Percentiles rank a stretch among this genome's conserved stretches.
These are phyloP conservation scores for Pedionomus torquatus DNA, from an alignment of 2,113 vertebrate genomes.

Conservation along the genomic window DNA sequence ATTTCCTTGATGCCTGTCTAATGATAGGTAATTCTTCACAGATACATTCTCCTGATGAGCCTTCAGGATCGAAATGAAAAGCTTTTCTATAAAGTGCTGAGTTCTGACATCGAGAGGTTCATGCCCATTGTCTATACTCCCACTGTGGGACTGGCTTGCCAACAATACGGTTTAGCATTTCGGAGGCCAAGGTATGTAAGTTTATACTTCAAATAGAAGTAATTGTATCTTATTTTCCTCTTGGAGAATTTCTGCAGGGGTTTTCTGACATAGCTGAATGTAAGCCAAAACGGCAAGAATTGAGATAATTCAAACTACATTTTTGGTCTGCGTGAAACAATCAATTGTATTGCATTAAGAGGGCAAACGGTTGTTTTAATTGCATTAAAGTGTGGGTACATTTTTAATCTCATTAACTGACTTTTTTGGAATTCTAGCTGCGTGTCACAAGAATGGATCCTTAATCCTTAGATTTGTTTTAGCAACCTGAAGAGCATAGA, in stretches of 20 bases:
- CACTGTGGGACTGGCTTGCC: conserved; percentile 94
- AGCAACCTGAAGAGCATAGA: not conserved
- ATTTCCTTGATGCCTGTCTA: not conserved
- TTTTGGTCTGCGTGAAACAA: not conserved
- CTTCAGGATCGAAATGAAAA: conserved; percentile 97
- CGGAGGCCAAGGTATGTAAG: conserved; percentile 89
- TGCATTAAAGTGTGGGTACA: not conserved
- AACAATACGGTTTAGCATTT: conserved; percentile 91
- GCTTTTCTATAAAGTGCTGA: conserved; percentile 91
- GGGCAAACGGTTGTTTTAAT: not conserved
- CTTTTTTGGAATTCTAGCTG: not conserved
- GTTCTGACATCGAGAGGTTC: conserved; percentile 90
- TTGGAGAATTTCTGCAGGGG: conserved; percentile 1
- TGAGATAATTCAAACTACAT: conserved; percentile 1
- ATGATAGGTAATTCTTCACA: conserved; percentile 70
- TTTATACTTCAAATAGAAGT: conserved; percentile 57
- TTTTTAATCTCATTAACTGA: not conserved
- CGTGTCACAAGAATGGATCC: not conserved
- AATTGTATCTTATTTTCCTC: conserved; percentile 19
- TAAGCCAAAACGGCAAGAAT: conserved; percentile 33
- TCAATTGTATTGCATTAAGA: conserved; percentile 6
- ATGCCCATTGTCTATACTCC: conserved; percentile 99
- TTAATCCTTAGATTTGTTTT: not conserved
- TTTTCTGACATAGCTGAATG: not conserved
- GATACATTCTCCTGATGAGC: conserved; percentile 94